These are phyloP conservation scores for Dufourea novaeangliae DNA, from an alignment of 1,140 invertebrate species.

Conservation along the genomic window DNA sequence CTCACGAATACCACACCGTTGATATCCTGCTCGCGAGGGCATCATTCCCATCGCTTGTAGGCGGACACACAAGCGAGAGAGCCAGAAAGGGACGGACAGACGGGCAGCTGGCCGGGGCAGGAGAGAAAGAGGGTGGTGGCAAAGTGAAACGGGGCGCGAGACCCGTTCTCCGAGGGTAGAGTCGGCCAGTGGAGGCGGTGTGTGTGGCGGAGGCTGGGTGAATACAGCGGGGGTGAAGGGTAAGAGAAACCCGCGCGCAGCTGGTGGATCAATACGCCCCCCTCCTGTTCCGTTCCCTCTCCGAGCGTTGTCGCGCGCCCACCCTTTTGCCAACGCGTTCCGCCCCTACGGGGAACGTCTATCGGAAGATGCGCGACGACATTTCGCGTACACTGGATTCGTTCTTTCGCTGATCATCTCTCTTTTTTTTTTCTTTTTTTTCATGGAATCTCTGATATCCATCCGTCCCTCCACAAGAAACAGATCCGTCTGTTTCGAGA, in stretches of 20 bases:
- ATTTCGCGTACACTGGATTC: slow-evolving; percentile 34
- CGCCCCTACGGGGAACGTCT: slow-evolving; percentile 40
- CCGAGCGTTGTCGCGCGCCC: slow-evolving; percentile 49
- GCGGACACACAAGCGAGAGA: not conserved
- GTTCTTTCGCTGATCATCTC: slow-evolving; percentile 33
- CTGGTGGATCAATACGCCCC: slow-evolving; percentile 80
- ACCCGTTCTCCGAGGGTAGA: slow-evolving; percentile 39
- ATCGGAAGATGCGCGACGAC: slow-evolving; percentile 44
- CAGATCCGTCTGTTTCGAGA: too few relatives aligned
- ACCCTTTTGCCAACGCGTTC: slow-evolving; percentile 35
- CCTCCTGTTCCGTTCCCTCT: slow-evolving; percentile 21
- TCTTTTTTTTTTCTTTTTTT: slow-evolving; percentile 4
- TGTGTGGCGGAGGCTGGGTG: slow-evolving; percentile 2
- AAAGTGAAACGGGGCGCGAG: slow-evolving; percentile 45
- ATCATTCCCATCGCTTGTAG: slow-evolving; percentile 23
- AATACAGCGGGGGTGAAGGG: slow-evolving; percentile 54
- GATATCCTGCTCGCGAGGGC: slow-evolving; percentile 48
- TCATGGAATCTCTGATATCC: too few relatives aligned
- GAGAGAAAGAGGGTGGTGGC: not conserved
- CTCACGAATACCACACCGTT: too few relatives aligned
- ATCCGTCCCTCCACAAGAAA: too few relatives aligned
- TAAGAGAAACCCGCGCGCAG: slow-evolving; percentile 79
- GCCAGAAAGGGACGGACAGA: not conserved
- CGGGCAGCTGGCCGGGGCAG: not conserved
- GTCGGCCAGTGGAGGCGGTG: slow-evolving; percentile 34